Percentiles rank a stretch among this genome's conserved stretches.
These are phyloP conservation scores for Branchinecta sandiegonensis DNA, from an alignment of 2,888 invertebrate genomes.

Conservation along the genomic window DNA sequence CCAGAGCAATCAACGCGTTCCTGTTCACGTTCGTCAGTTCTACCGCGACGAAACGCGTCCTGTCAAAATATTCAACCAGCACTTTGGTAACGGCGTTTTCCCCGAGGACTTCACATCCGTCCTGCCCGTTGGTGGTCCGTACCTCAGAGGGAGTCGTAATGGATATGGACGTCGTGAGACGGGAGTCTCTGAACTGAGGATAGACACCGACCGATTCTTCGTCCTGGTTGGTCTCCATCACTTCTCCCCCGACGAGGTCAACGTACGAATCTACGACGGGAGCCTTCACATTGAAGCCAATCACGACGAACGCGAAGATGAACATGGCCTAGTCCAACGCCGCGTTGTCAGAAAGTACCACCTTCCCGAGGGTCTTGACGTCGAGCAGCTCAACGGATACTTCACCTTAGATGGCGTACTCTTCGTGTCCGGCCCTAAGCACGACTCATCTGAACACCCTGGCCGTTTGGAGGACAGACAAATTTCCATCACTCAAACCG, in stretches of 20 bases:
- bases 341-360: slow-evolving; percentile 2
- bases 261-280: neutral
- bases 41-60: slow-evolving; percentile 8
- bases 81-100: neutral
- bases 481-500: slow-evolving; percentile 2
- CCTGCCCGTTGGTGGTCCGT: neutral
- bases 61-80: slow-evolving; percentile 9
- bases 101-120: neutral
- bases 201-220: neutral
- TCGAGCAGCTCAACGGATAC: neutral
- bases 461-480: neutral
- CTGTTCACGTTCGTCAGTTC: slow-evolving; percentile 8
- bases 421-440: neutral
- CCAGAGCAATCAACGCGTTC: slow-evolving; percentile 4
- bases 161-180: slow-evolving; percentile 2
- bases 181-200: slow-evolving; percentile 11
- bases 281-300: neutral
- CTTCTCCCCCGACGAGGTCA: slow-evolving; percentile 2
- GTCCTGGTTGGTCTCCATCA: neutral
- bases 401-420: slow-evolving; percentile 12
- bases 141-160: neutral
- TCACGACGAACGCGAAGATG: slow-evolving; percentile 1
- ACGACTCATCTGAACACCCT: neutral
- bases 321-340: slow-evolving; percentile 9
- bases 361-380: neutral